Evolutionary conservation across 37 sponge, comb jelly and placozoan genomes (phyloP).

Genomic region (Ianthella basta): DNA sequence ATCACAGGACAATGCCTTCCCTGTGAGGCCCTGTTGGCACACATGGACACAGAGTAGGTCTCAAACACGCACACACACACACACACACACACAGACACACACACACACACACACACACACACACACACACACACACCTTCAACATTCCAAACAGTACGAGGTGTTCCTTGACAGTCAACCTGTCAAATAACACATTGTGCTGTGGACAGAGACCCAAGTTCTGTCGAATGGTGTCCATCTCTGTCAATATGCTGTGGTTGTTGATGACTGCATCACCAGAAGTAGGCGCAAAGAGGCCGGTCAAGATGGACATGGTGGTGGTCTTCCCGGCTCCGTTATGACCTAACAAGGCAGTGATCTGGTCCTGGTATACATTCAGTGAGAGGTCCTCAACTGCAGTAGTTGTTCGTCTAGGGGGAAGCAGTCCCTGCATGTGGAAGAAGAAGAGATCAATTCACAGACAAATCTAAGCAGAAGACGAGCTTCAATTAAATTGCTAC

Average conservation of each 20-base stretch:
- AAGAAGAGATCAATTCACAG: no score
- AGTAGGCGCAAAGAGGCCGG: conserved; percentile 89
- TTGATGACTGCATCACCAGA: conserved; percentile 78
- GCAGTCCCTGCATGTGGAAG: no score
- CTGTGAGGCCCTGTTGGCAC: no score
- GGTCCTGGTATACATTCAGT: conserved; percentile 89
- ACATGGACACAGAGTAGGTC: background rate
- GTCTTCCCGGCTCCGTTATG: conserved; percentile 99
- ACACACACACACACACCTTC: conserved; percentile 65
- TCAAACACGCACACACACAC: background rate
- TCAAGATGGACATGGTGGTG: conserved; percentile 97
- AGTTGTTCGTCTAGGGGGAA: no score
- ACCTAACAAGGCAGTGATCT: conserved; percentile 95
- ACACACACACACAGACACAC: conserved; percentile 32
- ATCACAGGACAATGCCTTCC: conserved; percentile 42
- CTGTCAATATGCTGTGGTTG: conserved; percentile 70
- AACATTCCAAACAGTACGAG: conserved; percentile 84
- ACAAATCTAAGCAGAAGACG: background rate
- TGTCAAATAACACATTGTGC: conserved; percentile 93
- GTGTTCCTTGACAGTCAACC: conserved; percentile 95
- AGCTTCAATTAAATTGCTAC: background rate
- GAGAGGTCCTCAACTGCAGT: conserved; percentile 57
- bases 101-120: conserved; percentile 25
- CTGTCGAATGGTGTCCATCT: conserved; percentile 83
- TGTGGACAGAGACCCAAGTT: conserved; percentile 96